Base-by-base conservation (phyloP, 2,113 vertebrate genomes). In the Actenoides lindsayi region DNA sequence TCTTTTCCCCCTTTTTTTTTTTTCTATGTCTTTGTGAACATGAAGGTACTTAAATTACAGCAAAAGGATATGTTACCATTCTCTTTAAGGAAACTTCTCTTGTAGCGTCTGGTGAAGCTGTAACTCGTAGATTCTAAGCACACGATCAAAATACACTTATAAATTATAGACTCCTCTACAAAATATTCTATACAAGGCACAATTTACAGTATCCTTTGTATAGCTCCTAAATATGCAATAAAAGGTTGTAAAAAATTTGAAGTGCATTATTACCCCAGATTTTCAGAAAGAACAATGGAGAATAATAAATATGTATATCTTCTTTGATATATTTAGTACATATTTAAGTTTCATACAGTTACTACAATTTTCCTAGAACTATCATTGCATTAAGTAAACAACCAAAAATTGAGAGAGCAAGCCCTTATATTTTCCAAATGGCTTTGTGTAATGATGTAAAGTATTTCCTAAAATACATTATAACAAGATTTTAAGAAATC, bases 21-120 rank as follows among this genome's bases (percentile, higher is more conserved):
- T 4, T 35, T 11, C 0, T 54, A 12, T 24, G 10, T 2, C 14
- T 16, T 3, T 31, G 6, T 70, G 8, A 70, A 25, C 27, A 44
- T 15, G 8, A 75, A 62, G 7, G 6, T 51, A n/a, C 6, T 78
- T 48, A 69, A 53, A 50, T 39, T 35, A 65, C 11, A 56, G n/a
- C n/a, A 67, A 82, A 79, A 79, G 11, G 17, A 68, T 8, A 20
- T 37, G 5, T 41, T 89, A 21, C n/a, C 8, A 78, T 71, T 35
- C 25, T 46, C 11, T 51, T 67, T 90, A 23, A 71, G 24, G 35
- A 76, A 37, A 65, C 2, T 30, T 51, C 51, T 75, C 77, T 65
- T 56, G 2, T 53, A 76, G 21, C 3, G 71, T 71, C 46, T 51
- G 18, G 19, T n/a, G 51, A 76, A 76, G 21, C 5, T 83, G 7